These are phyloP conservation scores for Agyllia agylla DNA, from an alignment of 2,888 invertebrate species.

Conservation along the genomic window DNA sequence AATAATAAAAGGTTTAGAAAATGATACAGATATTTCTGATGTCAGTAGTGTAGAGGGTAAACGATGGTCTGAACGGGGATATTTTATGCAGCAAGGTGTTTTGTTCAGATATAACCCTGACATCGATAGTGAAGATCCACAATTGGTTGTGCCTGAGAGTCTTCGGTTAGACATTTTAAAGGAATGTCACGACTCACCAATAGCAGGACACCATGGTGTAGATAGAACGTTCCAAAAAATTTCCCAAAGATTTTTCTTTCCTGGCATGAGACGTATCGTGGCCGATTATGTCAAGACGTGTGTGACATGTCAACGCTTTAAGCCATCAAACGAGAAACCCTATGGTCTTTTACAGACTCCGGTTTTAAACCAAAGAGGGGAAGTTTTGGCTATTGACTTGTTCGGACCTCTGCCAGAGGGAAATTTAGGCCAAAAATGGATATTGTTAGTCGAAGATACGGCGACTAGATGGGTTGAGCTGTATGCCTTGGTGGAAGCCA, in stretches of 20 bases:
- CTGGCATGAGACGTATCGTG: neutral
- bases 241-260: neutral
- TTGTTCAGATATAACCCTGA: neutral
- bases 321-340: neutral
- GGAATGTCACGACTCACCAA: neutral
- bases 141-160: neutral
- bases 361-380: conserved; percentile 6
- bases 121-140: neutral
- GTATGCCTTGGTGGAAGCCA: conserved; percentile 46
- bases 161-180: neutral
- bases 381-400: conserved; percentile 69
- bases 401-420: conserved; percentile 69
- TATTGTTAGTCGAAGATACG: conserved; percentile 65
- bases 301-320: neutral
- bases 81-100: neutral
- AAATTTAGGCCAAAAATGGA: conserved; percentile 47
- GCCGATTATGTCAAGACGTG: neutral
- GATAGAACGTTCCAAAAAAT: neutral
- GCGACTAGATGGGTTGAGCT: conserved; percentile 67
- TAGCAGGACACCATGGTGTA: neutral
- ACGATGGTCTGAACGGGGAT: neutral
- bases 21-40: neutral
- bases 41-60: neutral
- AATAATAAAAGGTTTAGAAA: neutral
- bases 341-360: neutral